Evolutionary conservation across 2,888 invertebrate genomes (phyloP), one percentile per base, ranked within the genome.

Genomic region (Sphinx pinastri): DNA sequence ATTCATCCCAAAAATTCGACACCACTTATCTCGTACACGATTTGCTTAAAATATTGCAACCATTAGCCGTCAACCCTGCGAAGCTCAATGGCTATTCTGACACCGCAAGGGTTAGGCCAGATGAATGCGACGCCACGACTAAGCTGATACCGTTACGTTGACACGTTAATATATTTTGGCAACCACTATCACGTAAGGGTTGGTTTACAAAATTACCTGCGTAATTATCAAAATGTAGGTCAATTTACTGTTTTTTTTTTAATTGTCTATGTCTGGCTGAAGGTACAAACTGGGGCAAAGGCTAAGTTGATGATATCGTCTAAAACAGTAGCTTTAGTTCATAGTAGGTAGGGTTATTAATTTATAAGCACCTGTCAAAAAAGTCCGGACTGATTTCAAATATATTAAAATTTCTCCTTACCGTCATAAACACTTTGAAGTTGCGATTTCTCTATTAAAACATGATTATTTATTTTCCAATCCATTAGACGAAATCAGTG

Each of bases 101-200:
- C 82, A 81, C 82, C 83, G 79, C 82, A 83, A 80, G 86, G 88
- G 89, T 89, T 88, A 88, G 87, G 85, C 86, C 83, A 87, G 91
- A 92, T 88, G 86, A 88, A 92, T 92, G 89, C 79, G 83, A 80
- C 75, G 79, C 81, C 86, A 87, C 87, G 81, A 74, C 81, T 84
- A 77, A 83, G 82, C 86, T 76, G 87, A 91, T 89, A 86, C 76
- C 79, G 73, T 74, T 73, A 83, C 84, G 84, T 83, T 88, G 87
- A 89, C 87, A 81, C 82, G 84, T 84, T 81, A 87, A 88, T 89
- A 82, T 75, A 58, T 72, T 72, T 69, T 60, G 49, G 60, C 68
- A 57, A 52, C 47, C 60, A 54, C 63, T 67, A 68, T 52, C 66
- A 69, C 38, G 16, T 45, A 47, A 68, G 63, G 63, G 60, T n/a